Evolutionary conservation across 2,113 vertebrate genomes (phyloP), one percentile per base, ranked within the genome.

Genomic region (Himantopus leucocephalus): DNA sequence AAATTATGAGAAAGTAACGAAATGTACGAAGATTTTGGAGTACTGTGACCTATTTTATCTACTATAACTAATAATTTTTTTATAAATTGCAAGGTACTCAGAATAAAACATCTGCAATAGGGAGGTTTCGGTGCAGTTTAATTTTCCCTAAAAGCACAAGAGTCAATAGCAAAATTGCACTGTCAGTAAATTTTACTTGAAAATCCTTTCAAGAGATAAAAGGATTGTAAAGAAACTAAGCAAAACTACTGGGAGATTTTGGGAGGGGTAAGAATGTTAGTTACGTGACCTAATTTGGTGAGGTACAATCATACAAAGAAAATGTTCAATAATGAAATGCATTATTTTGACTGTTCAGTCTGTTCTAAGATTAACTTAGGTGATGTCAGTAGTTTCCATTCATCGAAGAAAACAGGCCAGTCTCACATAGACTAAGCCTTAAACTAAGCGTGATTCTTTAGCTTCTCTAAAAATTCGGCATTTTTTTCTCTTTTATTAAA

Each of bases 111-210:
- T 96, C 71, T 91, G 34, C 62, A 75, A 32, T 52, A 72, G 26
- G 39, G 77, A 84, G 56, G 37, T 85, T 97, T 97, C 17, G 37
- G 19, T 92, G 26, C 70, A 96, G 84, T 97, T 97, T 96, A 97
- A 98, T 98, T 98, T 98, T 95, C 95, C 71, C 75, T 97, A 96
- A 98, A 97, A 97, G 93, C 88, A 80, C 75, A 35, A 81, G 20
- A 90, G 47, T 97, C 82, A 96, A 93, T 85, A 92, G 70, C 64
- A 97, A 96, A 96, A 97, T 74, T 80, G 86, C 85, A 56, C 52
- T 78, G 79, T 97, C 94, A 97, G 90, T 96, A 97, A 83, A 80
- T 95, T 90, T 96, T 93, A 64, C 83, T 77, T 74, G 86, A 89
- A 88, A 97, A 85, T 62, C 37, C 75, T 94, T 96, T 91, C 64